These are phyloP conservation scores for Oophaga sylvatica DNA, from an alignment of 2,797 vertebrate genomes.

Conservation along the genomic window DNA sequence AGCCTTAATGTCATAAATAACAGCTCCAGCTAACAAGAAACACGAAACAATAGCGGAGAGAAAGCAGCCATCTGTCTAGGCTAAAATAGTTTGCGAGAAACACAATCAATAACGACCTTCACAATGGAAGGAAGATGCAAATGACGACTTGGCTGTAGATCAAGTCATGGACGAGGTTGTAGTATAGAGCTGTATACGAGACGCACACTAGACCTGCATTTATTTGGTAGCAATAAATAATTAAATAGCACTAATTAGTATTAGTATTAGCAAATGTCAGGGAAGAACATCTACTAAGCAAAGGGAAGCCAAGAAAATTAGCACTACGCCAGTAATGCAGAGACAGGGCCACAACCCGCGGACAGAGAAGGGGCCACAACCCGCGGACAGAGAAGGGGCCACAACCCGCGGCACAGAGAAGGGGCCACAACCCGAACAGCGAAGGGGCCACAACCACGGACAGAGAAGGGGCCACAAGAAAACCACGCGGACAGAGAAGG, in stretches of 20 bases:
- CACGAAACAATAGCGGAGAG: conserved; percentile 20
- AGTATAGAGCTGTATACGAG: not conserved
- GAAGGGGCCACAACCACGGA: too few species aligned
- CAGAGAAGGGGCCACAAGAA: too few species aligned
- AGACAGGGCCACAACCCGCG: not conserved
- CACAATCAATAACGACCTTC: conserved; percentile 44
- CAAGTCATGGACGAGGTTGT: not conserved
- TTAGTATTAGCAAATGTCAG: too few species aligned
- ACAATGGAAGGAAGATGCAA: not conserved
- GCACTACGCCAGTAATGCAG: not conserved
- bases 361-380: not conserved
- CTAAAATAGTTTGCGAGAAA: conserved; percentile 20
- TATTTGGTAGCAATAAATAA: not conserved
- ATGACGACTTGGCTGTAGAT: not conserved
- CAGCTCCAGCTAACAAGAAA: conserved; percentile 9
- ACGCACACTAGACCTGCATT: not conserved
- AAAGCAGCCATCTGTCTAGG: conserved; percentile 21
- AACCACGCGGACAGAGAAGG: not conserved
- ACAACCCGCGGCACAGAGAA: too few species aligned
- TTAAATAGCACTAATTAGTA: not conserved
- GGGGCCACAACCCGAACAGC: not conserved
- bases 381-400: not conserved
- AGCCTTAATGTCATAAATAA: not conserved
- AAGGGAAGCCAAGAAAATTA: not conserved
- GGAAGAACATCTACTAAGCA: not conserved